Base-by-base conservation (phyloP, 2,797 vertebrate species). In the Scolopax bukidnonensis region DNA sequence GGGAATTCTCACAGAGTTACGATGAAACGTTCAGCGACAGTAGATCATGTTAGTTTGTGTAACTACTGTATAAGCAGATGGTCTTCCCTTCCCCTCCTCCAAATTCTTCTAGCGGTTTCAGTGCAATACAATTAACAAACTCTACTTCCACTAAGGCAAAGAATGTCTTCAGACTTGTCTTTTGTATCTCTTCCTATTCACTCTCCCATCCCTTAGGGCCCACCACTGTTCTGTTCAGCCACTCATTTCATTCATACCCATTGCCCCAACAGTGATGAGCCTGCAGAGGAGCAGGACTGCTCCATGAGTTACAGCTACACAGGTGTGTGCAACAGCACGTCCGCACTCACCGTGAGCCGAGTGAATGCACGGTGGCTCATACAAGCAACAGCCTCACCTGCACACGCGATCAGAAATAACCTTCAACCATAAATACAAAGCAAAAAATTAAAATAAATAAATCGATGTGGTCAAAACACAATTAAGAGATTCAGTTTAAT, bases 261-360 rank as follows among this genome's bases (percentile, higher is more conserved):
- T 71, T 76, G 81, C n/a, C 57, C 36, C 32, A 63, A 9, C 9
- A 16, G 18, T 53, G 3, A 24, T 28, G 38, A 78, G 43, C 9
- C 15, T 23, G 77, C 60, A 45, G 5, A 76, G 38, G 71, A 61
- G 14, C 38, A 67, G 20, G 16, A 71, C 18, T 33, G 64, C 57
- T 56, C 32, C 8, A 5, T 23, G 12, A 88, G n/a, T 40, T 30
- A 38, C 10, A 82, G 33, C 25, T 38, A 56, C 18, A 75, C 1
- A 32, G 16, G 8, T 64, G 24, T 0, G 41, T 41, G 3, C 10
- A 45, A 45, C 0, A 2, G 41, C 36, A 27, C 9, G 8, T 64
- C 28, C 38, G 36, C 20, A 40, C 15, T 69, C 19, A 41, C 1
- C 41, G 30, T 1, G 7, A 80, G 65, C 32, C 45, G 61, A 67